Evolutionary conservation across 1,140 invertebrate species (phyloP).

Genomic region (Psix sp.): DNA sequence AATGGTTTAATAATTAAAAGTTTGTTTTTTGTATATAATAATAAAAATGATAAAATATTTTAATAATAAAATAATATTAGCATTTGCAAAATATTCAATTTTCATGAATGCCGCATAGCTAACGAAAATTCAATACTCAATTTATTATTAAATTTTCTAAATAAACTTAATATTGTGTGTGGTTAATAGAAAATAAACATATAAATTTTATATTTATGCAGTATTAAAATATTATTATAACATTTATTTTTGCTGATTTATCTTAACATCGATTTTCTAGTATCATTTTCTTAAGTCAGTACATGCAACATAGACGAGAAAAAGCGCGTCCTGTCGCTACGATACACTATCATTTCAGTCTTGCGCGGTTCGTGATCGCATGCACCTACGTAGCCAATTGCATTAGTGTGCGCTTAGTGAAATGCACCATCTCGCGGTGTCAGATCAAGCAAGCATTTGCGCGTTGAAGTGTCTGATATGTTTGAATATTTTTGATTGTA

Average conservation of each 20-base stretch:
- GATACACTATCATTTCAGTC: constrained; percentile 20
- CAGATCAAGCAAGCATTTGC: constrained; percentile 25
- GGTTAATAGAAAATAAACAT: too few species aligned
- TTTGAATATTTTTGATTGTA: constrained; percentile 11
- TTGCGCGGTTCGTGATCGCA: constrained; percentile 20
- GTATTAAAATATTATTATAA: neutral
- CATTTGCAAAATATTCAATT: too few species aligned
- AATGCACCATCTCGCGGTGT: constrained; percentile 33
- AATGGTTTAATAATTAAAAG: too few species aligned
- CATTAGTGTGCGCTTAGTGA: constrained; percentile 36
- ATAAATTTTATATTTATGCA: neutral
- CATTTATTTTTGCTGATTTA: neutral
- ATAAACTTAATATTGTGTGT: too few species aligned
- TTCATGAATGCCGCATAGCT: too few species aligned
- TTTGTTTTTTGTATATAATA: too few species aligned
- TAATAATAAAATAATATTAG: too few species aligned
- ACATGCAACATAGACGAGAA: constrained; percentile 22
- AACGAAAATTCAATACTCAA: too few species aligned
- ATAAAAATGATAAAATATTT: too few species aligned
- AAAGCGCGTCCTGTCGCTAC: constrained; percentile 27
- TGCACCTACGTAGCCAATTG: constrained; percentile 23
- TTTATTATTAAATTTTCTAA: too few species aligned
- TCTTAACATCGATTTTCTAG: constrained; percentile 4
- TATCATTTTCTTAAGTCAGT: constrained; percentile 24
- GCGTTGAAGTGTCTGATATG: neutral